Percentiles rank a stretch among this genome's conserved stretches.
Conservation (phyloP, 2,888 invertebrate genomes). For the Drosophila mulleri region DNA sequence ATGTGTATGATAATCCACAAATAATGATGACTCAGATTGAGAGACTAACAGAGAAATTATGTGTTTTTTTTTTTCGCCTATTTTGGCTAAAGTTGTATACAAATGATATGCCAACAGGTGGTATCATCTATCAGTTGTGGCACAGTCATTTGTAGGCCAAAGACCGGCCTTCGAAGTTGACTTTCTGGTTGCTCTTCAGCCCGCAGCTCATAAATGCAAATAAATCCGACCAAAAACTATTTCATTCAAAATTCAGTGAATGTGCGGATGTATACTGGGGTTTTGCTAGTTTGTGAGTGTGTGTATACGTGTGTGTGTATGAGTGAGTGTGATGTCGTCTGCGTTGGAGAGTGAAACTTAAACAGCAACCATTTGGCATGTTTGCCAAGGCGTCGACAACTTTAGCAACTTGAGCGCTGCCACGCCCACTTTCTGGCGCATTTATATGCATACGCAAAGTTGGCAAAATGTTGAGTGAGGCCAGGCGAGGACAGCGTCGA, state of each 20-base stretch:
- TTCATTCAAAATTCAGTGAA: constrained; percentile 62
- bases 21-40: constrained; percentile 44
- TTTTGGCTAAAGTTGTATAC: constrained; percentile 31
- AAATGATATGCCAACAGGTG: constrained; percentile 66
- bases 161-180: constrained; percentile 31
- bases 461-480: constrained; percentile 28
- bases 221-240: constrained; percentile 60
- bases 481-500: constrained; percentile 6
- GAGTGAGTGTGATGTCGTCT: constrained; percentile 13
- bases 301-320: background rate
- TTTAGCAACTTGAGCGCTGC: background rate
- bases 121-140: constrained; percentile 56
- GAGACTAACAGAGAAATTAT: constrained; percentile 18
- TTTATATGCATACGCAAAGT: constrained; percentile 74
- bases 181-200: constrained; percentile 22
- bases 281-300: background rate
- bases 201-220: constrained; percentile 70
- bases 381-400: constrained; percentile 53
- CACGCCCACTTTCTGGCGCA: constrained; percentile 29
- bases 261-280: constrained; percentile 7
- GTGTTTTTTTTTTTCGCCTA: background rate
- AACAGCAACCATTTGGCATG: constrained; percentile 56
- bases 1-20: background rate
- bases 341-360: constrained; percentile 30
- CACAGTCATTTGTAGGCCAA: constrained; percentile 28